Base-by-base conservation (phyloP, 92 coral and sea anemone genomes). In the Isaurus tuberculatus region DNA sequence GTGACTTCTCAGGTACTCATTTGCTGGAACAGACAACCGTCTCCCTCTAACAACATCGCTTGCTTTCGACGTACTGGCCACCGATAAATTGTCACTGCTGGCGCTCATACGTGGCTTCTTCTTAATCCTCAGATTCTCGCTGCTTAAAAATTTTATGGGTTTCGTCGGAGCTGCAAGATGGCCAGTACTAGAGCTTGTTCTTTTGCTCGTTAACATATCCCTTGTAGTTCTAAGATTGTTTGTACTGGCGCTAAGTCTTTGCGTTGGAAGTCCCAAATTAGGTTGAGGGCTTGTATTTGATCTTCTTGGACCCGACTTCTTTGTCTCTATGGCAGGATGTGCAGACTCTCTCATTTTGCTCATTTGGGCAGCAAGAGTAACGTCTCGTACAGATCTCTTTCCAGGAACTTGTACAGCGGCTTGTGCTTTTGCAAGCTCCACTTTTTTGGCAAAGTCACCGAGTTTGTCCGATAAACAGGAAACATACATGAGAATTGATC, bases 401-500 rank as follows among this genome's bases (percentile, higher is more conserved):
- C 91, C 91, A 32, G 91, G 91, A 28, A 83, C 88, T 25, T 74
- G 88, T 28, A 70, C 71, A 17, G 86, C 88, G 53, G 83, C 84
- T 72, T 88, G 92, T 42, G 90, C 87, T 87, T 70, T 77, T 15
- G 92, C 81, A 20, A 77, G 69, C 22, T 77, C 49, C 19, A 70
- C 82, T 44, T 86, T 70, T 32, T 90, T 80, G 29, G 88, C 88
- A 29, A 75, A 65, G 49, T 80, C 90, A 13, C 79, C 98, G n/a
- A 89, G 85, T 23, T 89, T 73, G 85, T 91, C 96, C 65, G 88
- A 89, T n/a, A 92, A 84, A 57, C 89, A 83, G 4, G 98, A 92
- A 17, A 94, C 79, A 30, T 94, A 94, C 26, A 92, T 90, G 64
- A 94, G 67, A 33, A 94, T 88, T 14, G 95, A 94, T 68, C 86